Evolutionary conservation across 2,113 vertebrate genomes (phyloP).

Genomic region (Sigmodon hispidus): DNA sequence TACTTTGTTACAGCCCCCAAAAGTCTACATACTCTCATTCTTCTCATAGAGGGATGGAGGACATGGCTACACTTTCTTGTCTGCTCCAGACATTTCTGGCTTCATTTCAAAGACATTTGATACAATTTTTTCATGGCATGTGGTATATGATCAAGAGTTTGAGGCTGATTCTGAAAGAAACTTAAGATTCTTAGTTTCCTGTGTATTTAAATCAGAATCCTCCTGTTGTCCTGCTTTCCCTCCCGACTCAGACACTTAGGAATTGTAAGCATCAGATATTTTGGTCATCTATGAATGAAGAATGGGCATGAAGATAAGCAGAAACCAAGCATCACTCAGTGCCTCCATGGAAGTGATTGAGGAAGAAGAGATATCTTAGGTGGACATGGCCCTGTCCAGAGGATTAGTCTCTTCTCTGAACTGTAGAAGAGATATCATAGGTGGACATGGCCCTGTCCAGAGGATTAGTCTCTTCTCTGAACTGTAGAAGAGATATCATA

Average conservation of each 20-base stretch:
- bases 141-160: neutral
- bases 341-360: neutral
- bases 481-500: too few relatives aligned
- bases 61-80: too few relatives aligned
- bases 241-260: neutral
- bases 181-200: neutral
- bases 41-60: neutral
- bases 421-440: too few relatives aligned
- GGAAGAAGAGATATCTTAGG: neutral
- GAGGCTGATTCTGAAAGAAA: neutral
- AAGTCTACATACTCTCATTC: neutral
- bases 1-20: neutral
- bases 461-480: too few relatives aligned
- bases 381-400: too few relatives aligned
- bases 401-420: too few relatives aligned
- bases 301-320: neutral
- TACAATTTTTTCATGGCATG: neutral
- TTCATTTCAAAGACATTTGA: neutral
- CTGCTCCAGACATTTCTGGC: neutral
- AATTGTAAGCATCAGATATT: neutral
- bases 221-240: neutral
- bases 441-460: too few relatives aligned
- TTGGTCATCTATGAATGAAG: neutral
- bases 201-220: neutral
- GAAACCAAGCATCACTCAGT: neutral